These are phyloP conservation scores for Stenodera caucasica DNA, from an alignment of 2,888 invertebrate genomes.

Conservation along the genomic window DNA sequence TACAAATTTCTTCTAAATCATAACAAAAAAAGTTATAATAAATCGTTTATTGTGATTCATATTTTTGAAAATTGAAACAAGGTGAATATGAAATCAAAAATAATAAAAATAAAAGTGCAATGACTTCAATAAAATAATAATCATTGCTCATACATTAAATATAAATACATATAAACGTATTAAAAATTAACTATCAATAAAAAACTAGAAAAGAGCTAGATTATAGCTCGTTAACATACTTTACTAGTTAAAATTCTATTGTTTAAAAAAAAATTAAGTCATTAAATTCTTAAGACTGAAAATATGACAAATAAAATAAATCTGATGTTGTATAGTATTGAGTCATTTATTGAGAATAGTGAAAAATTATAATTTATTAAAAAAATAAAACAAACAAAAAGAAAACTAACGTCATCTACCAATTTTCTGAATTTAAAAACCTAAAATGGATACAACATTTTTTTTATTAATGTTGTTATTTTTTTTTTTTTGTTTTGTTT, in stretches of 20 bases:
- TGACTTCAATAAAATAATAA: neutral
- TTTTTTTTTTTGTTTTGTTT: no score
- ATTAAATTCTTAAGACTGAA: neutral
- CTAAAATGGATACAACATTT: no score
- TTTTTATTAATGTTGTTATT: no score
- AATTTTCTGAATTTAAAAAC: no score
- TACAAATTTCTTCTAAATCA: no score
- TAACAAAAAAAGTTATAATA: no score
- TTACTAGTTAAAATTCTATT: neutral
- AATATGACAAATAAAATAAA: no score
- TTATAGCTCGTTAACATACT: slow-evolving; percentile 4
- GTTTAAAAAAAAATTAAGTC: neutral
- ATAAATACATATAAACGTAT: neutral
- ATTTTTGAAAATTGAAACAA: neutral
- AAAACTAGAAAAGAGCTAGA: neutral
- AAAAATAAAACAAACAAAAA: no score
- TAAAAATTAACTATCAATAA: neutral
- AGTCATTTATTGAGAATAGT: no score
- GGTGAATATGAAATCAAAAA: neutral
- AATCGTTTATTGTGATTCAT: neutral
- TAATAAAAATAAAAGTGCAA: neutral
- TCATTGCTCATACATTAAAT: neutral
- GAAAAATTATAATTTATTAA: no score
- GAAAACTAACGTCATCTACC: no score
- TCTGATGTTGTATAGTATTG: no score